Evolutionary conservation across 2,113 vertebrate species (phyloP).

Genomic region (Chroicocephalus ridibundus): DNA sequence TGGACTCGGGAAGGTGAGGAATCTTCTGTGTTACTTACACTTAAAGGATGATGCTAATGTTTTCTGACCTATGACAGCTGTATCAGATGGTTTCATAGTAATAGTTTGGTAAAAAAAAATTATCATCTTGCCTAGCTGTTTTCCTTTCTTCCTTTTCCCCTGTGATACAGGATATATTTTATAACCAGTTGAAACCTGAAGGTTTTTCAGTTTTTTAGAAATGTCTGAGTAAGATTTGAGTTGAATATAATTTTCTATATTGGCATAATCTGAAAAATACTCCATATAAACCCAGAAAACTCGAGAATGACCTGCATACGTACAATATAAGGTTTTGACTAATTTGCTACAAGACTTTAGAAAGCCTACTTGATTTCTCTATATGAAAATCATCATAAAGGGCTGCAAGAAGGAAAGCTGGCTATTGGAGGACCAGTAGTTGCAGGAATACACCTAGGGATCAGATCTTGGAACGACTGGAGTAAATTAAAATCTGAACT

Average conservation of each 20-base stretch:
- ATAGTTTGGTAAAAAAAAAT: not conserved
- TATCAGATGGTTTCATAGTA: not conserved
- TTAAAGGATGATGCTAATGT: not conserved
- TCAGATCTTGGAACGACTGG: not conserved
- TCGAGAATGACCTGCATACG: accelerated
- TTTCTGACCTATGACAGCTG: not conserved
- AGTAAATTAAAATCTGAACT: not conserved
- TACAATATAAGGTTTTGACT: not conserved
- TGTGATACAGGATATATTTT: not conserved
- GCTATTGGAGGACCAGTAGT: not conserved
- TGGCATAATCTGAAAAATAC: not conserved
- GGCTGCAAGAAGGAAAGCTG: not conserved
- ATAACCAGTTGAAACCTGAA: not conserved
- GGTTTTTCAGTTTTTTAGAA: not conserved
- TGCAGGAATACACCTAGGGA: not conserved
- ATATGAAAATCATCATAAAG: not conserved
- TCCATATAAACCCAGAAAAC: not conserved
- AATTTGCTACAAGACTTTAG: not conserved
- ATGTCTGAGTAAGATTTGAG: not conserved
- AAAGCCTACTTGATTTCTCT: not conserved
- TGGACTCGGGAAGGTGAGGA: conserved; percentile 82
- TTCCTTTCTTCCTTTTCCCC: not conserved
- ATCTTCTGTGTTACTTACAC: not conserved
- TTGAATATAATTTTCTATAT: not conserved
- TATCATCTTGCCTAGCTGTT: not conserved